Conservation (phyloP, 2,888 invertebrate genomes). For the Ormyrus rosae region DNA sequence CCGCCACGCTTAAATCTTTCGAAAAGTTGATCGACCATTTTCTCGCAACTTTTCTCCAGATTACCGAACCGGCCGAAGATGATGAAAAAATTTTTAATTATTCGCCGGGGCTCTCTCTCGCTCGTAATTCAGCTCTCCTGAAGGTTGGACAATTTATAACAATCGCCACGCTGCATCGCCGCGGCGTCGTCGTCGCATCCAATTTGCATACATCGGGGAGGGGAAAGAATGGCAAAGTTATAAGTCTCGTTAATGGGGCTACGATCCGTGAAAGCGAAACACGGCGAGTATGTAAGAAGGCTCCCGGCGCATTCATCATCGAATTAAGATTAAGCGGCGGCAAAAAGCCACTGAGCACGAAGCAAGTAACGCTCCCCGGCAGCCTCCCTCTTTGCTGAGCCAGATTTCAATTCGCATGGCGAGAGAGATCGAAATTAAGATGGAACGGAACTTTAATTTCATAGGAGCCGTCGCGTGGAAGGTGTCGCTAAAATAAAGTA, state of each 20-base stretch:
- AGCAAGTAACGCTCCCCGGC: constrained; percentile 7
- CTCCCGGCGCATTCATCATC: constrained; percentile 28
- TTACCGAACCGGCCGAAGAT: not conserved
- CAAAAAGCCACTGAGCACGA: constrained; percentile 21
- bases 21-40: constrained; percentile 42
- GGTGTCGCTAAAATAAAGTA: constrained; percentile 34
- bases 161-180: not conserved
- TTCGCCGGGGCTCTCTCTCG: not conserved
- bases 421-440: constrained; percentile 49
- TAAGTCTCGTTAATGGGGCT: not conserved
- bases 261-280: not conserved
- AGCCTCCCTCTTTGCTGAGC: constrained; percentile 2
- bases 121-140: not conserved
- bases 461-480: constrained; percentile 27
- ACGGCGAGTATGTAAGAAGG: constrained; percentile 5
- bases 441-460: constrained; percentile 54
- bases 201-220: constrained; percentile 12
- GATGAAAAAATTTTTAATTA: constrained; percentile 25
- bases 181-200: not conserved
- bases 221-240: not conserved
- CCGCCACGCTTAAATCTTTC: constrained; percentile 20
- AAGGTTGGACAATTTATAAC: not conserved
- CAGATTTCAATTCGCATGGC: constrained; percentile 42
- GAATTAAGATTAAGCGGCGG: constrained; percentile 35
- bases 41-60: not conserved